These are phyloP conservation scores for Orchestes rusci DNA, from an alignment of 2,888 invertebrate species.

Conservation along the genomic window DNA sequence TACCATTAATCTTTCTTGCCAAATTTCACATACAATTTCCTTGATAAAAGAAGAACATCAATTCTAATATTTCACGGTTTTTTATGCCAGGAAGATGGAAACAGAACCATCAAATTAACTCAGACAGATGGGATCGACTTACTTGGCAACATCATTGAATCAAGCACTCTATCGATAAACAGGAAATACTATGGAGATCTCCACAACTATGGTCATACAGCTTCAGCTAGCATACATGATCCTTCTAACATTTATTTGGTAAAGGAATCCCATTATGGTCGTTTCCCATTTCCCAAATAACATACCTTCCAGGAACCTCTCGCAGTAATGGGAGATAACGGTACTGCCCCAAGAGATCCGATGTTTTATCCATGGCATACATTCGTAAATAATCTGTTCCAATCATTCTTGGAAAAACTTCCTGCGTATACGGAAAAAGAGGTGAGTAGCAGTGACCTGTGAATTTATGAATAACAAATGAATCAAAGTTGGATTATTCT, in stretches of 20 bases:
- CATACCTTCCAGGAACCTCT: slow-evolving; percentile 52
- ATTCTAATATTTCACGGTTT: not conserved
- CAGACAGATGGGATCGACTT: slow-evolving; percentile 67
- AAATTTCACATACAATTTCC: too few species aligned
- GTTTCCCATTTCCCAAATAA: not conserved
- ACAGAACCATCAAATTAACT: slow-evolving; percentile 49
- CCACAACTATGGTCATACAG: slow-evolving; percentile 77
- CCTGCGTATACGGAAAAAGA: too few species aligned
- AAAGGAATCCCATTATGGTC: slow-evolving; percentile 38
- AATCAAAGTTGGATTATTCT: too few species aligned
- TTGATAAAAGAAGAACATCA: too few species aligned
- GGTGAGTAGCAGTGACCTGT: too few species aligned
- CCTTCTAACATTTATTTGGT: slow-evolving; percentile 65
- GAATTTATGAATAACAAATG: too few species aligned
- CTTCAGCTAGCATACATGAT: slow-evolving; percentile 71
- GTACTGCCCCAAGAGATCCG: slow-evolving; percentile 83
- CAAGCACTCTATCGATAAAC: slow-evolving; percentile 63
- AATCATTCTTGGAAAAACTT: too few species aligned
- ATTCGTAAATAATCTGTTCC: too few species aligned
- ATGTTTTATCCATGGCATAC: slow-evolving; percentile 83
- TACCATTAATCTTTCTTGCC: too few species aligned
- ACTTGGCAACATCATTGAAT: slow-evolving; percentile 73
- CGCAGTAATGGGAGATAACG: slow-evolving; percentile 75
- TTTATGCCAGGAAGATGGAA: slow-evolving; percentile 57
- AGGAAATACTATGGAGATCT: slow-evolving; percentile 66